Percentiles rank a stretch among this genome's conserved stretches.
Conservation (phyloP, 2,888 invertebrate genomes). For the Hypena proboscidalis region DNA sequence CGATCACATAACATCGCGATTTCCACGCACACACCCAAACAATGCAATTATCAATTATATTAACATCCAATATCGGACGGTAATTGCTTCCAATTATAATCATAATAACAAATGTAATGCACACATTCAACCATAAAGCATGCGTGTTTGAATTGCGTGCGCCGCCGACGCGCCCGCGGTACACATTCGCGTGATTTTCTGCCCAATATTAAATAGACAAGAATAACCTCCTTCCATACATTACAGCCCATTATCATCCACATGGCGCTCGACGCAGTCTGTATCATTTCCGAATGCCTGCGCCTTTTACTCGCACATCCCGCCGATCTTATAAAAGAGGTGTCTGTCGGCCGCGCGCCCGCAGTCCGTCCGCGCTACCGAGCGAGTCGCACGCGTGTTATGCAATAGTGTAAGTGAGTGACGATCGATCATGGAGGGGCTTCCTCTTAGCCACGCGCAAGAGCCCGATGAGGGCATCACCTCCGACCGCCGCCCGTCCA, state of each 20-base stretch:
- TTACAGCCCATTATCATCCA: slow-evolving; percentile 46
- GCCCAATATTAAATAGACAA: slow-evolving; percentile 25
- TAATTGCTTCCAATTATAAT: slow-evolving; percentile 29
- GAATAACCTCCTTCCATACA: slow-evolving; percentile 39
- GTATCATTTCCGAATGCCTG: slow-evolving; percentile 65
- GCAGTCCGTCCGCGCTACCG: slow-evolving; percentile 76
- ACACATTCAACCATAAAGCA: slow-evolving; percentile 7
- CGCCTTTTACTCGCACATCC: slow-evolving; percentile 77
- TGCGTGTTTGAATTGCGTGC: slow-evolving; percentile 36
- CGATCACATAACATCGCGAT: slow-evolving; percentile 26
- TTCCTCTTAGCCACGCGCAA: slow-evolving; percentile 65
- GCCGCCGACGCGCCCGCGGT: slow-evolving; percentile 24
- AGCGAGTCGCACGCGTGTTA: slow-evolving; percentile 73
- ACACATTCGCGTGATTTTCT: slow-evolving; percentile 25
- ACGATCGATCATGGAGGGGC: slow-evolving; percentile 75
- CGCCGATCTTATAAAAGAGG: slow-evolving; percentile 80
- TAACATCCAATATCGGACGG: slow-evolving; percentile 5
- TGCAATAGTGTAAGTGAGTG: slow-evolving; percentile 67
- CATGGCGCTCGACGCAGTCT: slow-evolving; percentile 68
- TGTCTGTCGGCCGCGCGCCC: slow-evolving; percentile 71
- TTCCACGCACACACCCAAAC: slow-evolving; percentile 18
- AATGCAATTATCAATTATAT: slow-evolving; percentile 20
- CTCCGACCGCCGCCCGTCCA: slow-evolving; percentile 76
- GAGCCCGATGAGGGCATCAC: slow-evolving; percentile 79
- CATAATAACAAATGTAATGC: slow-evolving; percentile 24